phyloP scores from a whole-genome alignment of 2,113 vertebrate genomes.

The Tachuris rubrigastra region DNA sequence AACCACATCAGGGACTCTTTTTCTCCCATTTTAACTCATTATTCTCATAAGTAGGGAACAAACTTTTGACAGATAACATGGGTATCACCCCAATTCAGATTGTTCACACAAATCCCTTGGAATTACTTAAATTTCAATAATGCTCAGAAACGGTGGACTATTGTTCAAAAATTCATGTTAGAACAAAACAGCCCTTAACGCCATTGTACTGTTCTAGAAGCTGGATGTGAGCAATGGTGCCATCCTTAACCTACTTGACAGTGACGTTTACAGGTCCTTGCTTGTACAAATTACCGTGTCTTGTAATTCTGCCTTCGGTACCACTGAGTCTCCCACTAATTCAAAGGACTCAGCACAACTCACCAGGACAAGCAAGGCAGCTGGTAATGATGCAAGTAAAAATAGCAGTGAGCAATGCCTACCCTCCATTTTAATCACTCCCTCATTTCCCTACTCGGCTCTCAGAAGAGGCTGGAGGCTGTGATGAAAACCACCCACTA shows the following conservation, averaged over 20 bases:
- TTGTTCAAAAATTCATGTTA: background rate
- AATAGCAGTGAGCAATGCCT: background rate
- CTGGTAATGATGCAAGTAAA: background rate
- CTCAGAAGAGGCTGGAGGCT: background rate
- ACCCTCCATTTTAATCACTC: background rate
- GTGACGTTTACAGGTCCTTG: accelerated
- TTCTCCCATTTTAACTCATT: background rate
- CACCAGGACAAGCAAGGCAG: background rate
- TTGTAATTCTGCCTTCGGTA: background rate
- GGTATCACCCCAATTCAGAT: background rate
- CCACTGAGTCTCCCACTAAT: background rate
- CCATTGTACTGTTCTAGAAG: background rate
- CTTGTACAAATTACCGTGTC: background rate
- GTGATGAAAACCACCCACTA: background rate
- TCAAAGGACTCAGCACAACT: background rate
- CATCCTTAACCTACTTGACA: background rate
- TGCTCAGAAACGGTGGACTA: background rate
- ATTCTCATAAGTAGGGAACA: background rate
- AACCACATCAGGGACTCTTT: background rate
- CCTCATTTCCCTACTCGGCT: background rate
- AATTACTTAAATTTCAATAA: background rate
- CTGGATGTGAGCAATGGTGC: background rate
- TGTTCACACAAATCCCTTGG: background rate
- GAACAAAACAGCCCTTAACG: background rate
- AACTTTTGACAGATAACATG: background rate